Evolutionary conservation across 2,797 vertebrate species (phyloP).

Genomic region (Chaetodon trifasciatus): DNA sequence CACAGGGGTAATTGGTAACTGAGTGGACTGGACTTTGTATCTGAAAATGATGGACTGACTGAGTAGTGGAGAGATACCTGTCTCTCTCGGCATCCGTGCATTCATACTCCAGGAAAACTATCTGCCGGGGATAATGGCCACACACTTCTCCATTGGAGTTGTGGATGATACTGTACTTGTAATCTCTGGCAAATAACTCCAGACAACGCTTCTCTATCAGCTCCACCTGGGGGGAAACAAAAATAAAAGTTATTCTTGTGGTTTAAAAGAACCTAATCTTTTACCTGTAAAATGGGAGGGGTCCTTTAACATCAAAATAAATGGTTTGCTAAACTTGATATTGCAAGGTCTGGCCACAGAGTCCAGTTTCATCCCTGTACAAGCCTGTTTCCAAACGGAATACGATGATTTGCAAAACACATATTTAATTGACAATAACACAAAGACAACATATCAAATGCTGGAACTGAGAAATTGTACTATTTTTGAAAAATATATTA

Average conservation of each 20-base stretch:
- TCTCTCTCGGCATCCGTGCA: constrained; percentile 88
- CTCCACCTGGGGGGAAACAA: constrained; percentile 87
- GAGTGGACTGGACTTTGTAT: constrained; percentile 63
- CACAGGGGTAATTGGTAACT: constrained; percentile 51
- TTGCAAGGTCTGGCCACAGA: background rate
- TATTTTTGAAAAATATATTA: too few species aligned
- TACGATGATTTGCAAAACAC: too few species aligned
- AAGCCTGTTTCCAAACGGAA: too few species aligned
- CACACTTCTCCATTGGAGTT: constrained; percentile 95
- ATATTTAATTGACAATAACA: too few species aligned
- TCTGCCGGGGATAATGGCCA: constrained; percentile 96
- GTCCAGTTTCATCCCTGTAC: background rate
- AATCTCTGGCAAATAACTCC: constrained; percentile 95
- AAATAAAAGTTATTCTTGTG: background rate
- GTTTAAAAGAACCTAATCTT: background rate
- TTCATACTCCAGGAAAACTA: constrained; percentile 95
- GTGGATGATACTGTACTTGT: constrained; percentile 94
- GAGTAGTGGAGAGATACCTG: constrained; percentile 81
- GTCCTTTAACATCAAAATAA: background rate
- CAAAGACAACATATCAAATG: too few species aligned
- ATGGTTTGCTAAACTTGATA: background rate
- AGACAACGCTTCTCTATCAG: constrained; percentile 93
- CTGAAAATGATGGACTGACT: background rate
- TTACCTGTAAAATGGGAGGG: background rate
- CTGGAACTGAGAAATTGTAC: too few species aligned